phyloP scores from a whole-genome alignment of 1,140 invertebrate genomes.

The Riptortus pedestris region DNA sequence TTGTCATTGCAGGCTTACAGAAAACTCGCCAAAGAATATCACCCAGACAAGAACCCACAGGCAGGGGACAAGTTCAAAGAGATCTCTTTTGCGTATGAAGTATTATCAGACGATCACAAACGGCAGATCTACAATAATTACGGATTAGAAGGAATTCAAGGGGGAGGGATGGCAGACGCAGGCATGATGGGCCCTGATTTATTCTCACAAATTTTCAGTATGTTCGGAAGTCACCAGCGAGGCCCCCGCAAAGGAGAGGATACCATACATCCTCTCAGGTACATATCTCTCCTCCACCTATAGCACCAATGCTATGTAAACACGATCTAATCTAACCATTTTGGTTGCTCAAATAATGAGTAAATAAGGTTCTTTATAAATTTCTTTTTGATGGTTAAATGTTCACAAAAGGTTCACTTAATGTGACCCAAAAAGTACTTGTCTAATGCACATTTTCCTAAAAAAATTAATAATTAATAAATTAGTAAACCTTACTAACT shows the following conservation, averaged over 20 bases:
- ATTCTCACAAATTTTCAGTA: slow-evolving; percentile 52
- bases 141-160: slow-evolving; percentile 65
- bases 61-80: slow-evolving; percentile 79
- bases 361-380: too few relatives aligned
- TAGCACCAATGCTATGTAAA: too few relatives aligned
- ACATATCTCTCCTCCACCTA: too few relatives aligned
- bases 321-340: too few relatives aligned
- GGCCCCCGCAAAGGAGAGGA: slow-evolving; percentile 39
- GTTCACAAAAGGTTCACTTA: too few relatives aligned
- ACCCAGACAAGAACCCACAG: slow-evolving; percentile 77
- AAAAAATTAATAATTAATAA: too few relatives aligned
- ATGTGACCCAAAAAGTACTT: too few relatives aligned
- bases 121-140: slow-evolving; percentile 60
- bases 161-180: slow-evolving; percentile 35
- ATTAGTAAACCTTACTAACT: too few relatives aligned
- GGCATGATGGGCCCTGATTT: slow-evolving; percentile 45
- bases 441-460: too few relatives aligned
- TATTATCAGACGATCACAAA: slow-evolving; percentile 60
- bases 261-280: slow-evolving; percentile 47
- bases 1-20: slow-evolving; percentile 74
- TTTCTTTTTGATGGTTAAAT: too few relatives aligned
- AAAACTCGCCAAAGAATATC: slow-evolving; percentile 75
- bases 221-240: slow-evolving; percentile 43
- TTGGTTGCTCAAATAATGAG: too few relatives aligned
- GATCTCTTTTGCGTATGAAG: slow-evolving; percentile 79